These are phyloP conservation scores for Cerceris rybyensis DNA, from an alignment of 2,888 invertebrate species.

Conservation along the genomic window DNA sequence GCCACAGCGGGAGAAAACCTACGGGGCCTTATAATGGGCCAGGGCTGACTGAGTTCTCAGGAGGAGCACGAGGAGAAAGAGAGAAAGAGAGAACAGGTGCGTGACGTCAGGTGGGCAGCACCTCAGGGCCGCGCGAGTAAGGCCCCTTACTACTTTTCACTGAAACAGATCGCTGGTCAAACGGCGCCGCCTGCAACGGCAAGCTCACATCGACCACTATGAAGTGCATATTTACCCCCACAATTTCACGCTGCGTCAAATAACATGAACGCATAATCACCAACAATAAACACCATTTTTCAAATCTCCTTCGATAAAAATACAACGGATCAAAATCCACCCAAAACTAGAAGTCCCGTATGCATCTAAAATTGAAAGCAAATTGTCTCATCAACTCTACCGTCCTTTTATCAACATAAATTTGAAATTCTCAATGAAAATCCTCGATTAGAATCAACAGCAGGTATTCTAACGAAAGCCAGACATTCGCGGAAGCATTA, in stretches of 20 bases:
- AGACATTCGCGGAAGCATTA: slow-evolving; percentile 8
- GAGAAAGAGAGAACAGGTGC: slow-evolving; percentile 79
- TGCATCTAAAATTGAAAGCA: too few species aligned
- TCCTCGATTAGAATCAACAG: too few species aligned
- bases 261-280: background rate
- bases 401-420: too few species aligned
- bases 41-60: slow-evolving; percentile 72
- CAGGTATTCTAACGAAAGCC: too few species aligned
- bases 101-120: slow-evolving; percentile 81
- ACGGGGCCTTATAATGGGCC: slow-evolving; percentile 73
- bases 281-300: background rate
- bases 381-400: too few species aligned
- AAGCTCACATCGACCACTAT: slow-evolving; percentile 18
- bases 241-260: slow-evolving; percentile 11
- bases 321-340: background rate
- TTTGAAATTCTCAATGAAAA: too few species aligned
- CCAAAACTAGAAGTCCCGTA: too few species aligned
- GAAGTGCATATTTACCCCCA: slow-evolving; percentile 13
- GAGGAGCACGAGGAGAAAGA: slow-evolving; percentile 52
- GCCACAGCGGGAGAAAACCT: slow-evolving; percentile 68
- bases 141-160: slow-evolving; percentile 66
- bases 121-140: slow-evolving; percentile 75
- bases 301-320: background rate
- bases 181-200: slow-evolving; percentile 49
- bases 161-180: slow-evolving; percentile 66